These are phyloP conservation scores for Perithous albicinctus DNA, from an alignment of 2,888 invertebrate species.

Conservation along the genomic window DNA sequence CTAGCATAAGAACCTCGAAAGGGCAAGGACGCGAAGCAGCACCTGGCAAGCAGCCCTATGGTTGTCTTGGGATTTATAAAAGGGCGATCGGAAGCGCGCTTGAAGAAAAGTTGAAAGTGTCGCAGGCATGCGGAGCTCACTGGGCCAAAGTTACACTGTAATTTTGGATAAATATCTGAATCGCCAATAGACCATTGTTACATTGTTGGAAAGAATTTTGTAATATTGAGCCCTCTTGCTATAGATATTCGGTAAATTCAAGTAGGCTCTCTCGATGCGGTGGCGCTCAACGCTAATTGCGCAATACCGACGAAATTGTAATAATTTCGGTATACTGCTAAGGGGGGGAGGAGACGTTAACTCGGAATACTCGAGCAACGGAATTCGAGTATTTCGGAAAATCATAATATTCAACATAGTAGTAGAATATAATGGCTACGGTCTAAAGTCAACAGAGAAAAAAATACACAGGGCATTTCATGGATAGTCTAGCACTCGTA, in stretches of 20 bases:
- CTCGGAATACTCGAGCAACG: too few relatives aligned
- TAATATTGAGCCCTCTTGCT: slow-evolving; percentile 2
- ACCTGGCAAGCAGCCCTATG: slow-evolving; percentile 59
- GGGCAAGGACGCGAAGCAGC: slow-evolving; percentile 52
- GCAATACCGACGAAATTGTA: slow-evolving; percentile 22
- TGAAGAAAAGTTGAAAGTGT: slow-evolving; percentile 5
- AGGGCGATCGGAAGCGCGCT: slow-evolving; percentile 29
- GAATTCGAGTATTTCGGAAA: too few relatives aligned
- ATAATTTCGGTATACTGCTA: slow-evolving; percentile 22
- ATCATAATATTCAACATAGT: too few relatives aligned
- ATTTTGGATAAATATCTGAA: not conserved
- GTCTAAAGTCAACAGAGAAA: slow-evolving; percentile 2
- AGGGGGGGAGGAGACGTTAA: not conserved
- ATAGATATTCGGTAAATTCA: slow-evolving; percentile 15
- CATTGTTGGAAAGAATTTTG: not conserved
- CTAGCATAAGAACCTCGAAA: slow-evolving; percentile 28
- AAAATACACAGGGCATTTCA: too few relatives aligned
- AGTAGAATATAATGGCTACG: not conserved
- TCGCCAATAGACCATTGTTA: not conserved
- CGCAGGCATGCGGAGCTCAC: not conserved
- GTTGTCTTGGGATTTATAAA: slow-evolving; percentile 51
- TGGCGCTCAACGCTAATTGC: not conserved
- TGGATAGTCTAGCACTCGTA: too few relatives aligned
- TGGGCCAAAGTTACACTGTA: not conserved
- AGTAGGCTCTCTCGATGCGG: not conserved